A percentile compares a stretch with the other conserved stretches of the same genome.
Evolutionary conservation across 2,113 vertebrate species (phyloP).

Genomic region (Chamaea fasciata): DNA sequence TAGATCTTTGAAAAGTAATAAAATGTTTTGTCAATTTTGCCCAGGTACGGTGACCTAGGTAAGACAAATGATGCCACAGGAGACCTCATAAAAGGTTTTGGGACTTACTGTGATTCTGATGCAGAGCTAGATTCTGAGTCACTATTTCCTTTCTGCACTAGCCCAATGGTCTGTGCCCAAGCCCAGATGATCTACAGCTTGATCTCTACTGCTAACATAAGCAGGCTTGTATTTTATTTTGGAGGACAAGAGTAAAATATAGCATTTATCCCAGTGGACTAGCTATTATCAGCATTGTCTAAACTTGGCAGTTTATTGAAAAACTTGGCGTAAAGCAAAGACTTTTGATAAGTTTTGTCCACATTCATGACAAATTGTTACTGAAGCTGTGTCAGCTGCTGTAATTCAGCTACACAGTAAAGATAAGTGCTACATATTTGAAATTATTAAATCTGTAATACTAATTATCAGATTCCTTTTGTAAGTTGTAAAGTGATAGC

Average conservation of each 20-base stretch:
- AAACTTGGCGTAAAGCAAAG: neutral
- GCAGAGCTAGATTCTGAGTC: neutral
- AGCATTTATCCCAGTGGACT: neutral
- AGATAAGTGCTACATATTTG: neutral
- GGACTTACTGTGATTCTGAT: neutral
- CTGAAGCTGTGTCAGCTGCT: neutral
- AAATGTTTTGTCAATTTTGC: neutral
- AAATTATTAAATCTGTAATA: neutral
- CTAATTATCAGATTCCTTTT: neutral
- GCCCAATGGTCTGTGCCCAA: neutral
- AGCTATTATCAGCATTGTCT: neutral
- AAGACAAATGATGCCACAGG: neutral
- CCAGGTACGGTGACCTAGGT: neutral
- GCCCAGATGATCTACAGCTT: neutral
- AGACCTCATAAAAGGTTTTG: neutral
- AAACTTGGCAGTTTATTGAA: neutral
- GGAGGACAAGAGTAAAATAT: neutral
- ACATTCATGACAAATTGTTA: neutral
- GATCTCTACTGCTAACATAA: neutral
- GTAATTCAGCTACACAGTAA: neutral
- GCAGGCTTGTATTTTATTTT: neutral
- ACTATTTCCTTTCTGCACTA: neutral
- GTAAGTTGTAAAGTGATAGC: neutral
- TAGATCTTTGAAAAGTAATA: neutral
- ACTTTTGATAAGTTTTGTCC: neutral